phyloP scores from a whole-genome alignment of 2,888 invertebrate species.

The Smittia aterrima region DNA sequence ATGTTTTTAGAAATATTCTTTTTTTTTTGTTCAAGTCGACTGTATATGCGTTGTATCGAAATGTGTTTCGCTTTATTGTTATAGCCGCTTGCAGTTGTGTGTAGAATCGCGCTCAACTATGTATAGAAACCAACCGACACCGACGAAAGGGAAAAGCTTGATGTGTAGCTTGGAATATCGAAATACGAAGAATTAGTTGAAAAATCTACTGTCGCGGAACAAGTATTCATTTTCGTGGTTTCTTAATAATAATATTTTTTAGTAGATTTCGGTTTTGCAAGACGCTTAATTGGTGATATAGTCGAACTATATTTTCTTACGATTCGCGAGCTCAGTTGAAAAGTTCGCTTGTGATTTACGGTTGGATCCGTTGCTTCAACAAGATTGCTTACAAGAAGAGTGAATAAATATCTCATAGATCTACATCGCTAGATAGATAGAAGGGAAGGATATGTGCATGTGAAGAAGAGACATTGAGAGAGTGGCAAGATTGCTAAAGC shows the following conservation, averaged over 20 bases:
- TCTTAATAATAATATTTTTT: slow-evolving; percentile 19
- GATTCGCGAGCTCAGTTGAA: too few relatives aligned
- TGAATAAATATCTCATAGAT: too few relatives aligned
- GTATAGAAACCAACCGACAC: not conserved
- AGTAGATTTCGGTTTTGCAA: not conserved
- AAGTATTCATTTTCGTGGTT: slow-evolving; percentile 34
- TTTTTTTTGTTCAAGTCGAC: not conserved
- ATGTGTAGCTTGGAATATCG: slow-evolving; percentile 11
- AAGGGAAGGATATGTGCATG: not conserved
- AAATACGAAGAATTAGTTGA: slow-evolving; percentile 38
- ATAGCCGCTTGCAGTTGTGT: not conserved
- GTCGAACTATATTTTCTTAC: too few relatives aligned
- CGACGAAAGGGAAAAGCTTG: too few relatives aligned
- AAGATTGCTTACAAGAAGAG: too few relatives aligned
- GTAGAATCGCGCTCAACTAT: not conserved
- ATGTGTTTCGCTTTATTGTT: not conserved
- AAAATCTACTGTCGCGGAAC: slow-evolving; percentile 39
- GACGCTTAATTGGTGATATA: not conserved
- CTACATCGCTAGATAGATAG: not conserved
- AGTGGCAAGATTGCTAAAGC: slow-evolving; percentile 14
- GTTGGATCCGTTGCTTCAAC: too few relatives aligned
- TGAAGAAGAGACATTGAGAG: slow-evolving; percentile 6
- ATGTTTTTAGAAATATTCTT: not conserved
- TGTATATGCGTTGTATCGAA: slow-evolving; percentile 11
- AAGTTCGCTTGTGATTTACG: too few relatives aligned